These are phyloP conservation scores for Cossypha caffra DNA, from an alignment of 2,797 vertebrate genomes.

Conservation along the genomic window DNA sequence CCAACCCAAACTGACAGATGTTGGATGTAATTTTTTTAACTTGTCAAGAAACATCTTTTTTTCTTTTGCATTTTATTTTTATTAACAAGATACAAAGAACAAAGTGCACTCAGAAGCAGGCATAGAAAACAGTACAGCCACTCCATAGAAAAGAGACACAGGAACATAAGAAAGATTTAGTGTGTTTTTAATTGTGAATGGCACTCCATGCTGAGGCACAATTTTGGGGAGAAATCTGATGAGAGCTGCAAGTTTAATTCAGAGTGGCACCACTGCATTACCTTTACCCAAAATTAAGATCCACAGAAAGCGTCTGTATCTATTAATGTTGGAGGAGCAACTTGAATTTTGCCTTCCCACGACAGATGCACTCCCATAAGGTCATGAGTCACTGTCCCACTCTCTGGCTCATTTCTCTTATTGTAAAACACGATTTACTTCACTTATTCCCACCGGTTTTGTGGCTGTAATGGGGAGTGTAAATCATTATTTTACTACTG, in stretches of 20 bases:
- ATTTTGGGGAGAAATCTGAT: not conserved
- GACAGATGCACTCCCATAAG: not conserved
- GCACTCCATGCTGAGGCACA: not conserved
- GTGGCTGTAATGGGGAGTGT: not conserved
- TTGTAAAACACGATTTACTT: not conserved
- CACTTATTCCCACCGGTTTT: not conserved
- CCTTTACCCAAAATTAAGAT: not conserved
- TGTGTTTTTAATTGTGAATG: not conserved
- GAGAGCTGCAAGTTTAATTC: not conserved
- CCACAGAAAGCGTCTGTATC: not conserved
- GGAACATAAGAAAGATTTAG: not conserved
- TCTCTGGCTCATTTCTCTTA: not conserved
- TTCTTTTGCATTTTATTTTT: constrained; percentile 28
- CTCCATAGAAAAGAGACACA: not conserved
- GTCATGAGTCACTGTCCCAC: not conserved
- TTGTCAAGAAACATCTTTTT: constrained; percentile 37
- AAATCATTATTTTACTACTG: not conserved
- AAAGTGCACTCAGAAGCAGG: not conserved
- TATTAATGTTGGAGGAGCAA: not conserved
- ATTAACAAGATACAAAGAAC: constrained; percentile 13
- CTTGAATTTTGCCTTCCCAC: not conserved
- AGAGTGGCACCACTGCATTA: not conserved
- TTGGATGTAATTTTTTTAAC: constrained; percentile 40
- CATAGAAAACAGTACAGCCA: not conserved
- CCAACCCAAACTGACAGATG: constrained; percentile 55